These are phyloP conservation scores for Tribolium castaneum DNA, from an alignment of 1,140 invertebrate species.

Conservation along the genomic window DNA sequence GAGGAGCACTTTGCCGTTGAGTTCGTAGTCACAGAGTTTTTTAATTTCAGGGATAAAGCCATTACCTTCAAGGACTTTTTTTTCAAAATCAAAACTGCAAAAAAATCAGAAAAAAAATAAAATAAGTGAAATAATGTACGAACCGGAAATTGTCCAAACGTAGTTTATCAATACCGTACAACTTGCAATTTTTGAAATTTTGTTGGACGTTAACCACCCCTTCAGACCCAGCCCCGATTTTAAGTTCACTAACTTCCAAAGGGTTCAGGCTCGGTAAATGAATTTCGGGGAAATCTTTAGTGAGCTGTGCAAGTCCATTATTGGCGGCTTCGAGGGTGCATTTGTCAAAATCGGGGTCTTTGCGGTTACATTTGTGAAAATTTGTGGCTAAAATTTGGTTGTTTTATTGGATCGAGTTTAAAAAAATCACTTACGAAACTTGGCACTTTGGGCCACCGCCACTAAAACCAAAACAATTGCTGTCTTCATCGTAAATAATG, in stretches of 20 bases:
- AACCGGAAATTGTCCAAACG: not conserved
- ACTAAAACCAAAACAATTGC: not conserved
- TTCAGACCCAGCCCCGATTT: constrained; percentile 22
- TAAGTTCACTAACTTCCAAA: constrained; percentile 4
- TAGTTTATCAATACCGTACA: constrained; percentile 4
- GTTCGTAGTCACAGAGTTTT: constrained; percentile 40
- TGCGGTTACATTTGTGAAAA: constrained; percentile 42
- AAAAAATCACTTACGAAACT: constrained; percentile 1
- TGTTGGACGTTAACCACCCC: constrained; percentile 39
- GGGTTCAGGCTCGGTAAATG: constrained; percentile 16
- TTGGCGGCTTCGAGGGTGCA: constrained; percentile 37
- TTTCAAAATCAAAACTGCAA: constrained; percentile 48
- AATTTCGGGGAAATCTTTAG: not conserved
- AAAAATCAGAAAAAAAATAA: not conserved
- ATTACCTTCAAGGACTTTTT: constrained; percentile 21
- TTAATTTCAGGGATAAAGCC: constrained; percentile 29
- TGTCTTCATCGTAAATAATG: not conserved
- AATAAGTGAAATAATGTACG: constrained; percentile 2
- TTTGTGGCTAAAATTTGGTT: constrained; percentile 4
- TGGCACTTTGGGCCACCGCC: not conserved
- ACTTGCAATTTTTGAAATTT: constrained; percentile 37
- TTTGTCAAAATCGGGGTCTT: constrained; percentile 1
- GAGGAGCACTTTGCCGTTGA: constrained; percentile 48
- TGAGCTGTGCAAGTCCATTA: constrained; percentile 11
- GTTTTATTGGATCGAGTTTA: too few species aligned